A percentile compares a stretch with the other conserved stretches of the same genome.
phyloP scores from a whole-genome alignment of 64 coral and sea anemone genomes.

The Actinia equina region DNA sequence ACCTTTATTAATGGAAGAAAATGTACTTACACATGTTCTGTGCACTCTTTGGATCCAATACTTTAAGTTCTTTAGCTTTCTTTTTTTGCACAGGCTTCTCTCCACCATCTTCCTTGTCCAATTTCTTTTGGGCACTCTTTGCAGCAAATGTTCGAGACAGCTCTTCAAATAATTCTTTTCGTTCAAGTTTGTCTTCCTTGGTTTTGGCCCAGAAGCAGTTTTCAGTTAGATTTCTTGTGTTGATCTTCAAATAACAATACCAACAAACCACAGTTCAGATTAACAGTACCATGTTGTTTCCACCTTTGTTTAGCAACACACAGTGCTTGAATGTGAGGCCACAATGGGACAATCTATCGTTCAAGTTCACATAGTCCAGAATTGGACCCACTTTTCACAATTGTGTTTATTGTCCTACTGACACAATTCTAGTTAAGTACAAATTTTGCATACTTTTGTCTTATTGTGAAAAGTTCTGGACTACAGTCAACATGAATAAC shows the following conservation, averaged over 20 bases:
- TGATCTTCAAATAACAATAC: conserved; percentile 50
- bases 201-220: conserved; percentile 94
- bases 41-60: conserved; percentile 94
- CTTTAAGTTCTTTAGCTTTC: conserved; percentile 77
- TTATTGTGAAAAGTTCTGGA: no score
- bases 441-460: no score
- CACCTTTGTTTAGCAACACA: no score
- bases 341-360: no score
- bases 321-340: no score
- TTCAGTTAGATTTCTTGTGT: conserved; percentile 85
- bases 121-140: conserved; percentile 62
- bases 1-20: neutral
- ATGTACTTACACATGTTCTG: conserved; percentile 95
- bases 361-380: no score
- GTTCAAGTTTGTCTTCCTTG: conserved; percentile 94
- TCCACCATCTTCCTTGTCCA: conserved; percentile 49
- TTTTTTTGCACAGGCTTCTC: conserved; percentile 78
- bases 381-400: no score
- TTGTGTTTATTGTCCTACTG: no score
- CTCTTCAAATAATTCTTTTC: conserved; percentile 73
- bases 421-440: no score
- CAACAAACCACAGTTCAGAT: neutral
- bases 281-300: neutral
- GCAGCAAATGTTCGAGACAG: conserved; percentile 81
- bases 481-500: no score